Percentiles rank a stretch among this genome's conserved stretches.
These are phyloP conservation scores for Hecatera dysodea DNA, from an alignment of 2,888 invertebrate genomes.

Conservation along the genomic window DNA sequence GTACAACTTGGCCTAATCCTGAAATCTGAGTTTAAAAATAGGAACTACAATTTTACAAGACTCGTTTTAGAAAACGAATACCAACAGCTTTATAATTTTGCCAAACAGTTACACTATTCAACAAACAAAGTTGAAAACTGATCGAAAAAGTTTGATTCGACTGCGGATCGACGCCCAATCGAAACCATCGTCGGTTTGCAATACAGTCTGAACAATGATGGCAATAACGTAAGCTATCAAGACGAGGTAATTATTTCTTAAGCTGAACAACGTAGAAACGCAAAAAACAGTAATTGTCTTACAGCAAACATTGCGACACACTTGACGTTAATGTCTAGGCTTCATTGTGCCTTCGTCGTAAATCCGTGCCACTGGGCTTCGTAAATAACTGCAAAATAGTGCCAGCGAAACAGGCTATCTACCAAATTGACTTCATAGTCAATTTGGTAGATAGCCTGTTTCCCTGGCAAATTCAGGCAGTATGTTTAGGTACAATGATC, in stretches of 20 bases:
- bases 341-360: conserved; percentile 3
- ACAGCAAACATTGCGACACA: conserved; percentile 22
- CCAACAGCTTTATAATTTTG: background rate
- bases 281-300: conserved; percentile 13
- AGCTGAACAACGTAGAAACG: background rate
- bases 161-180: background rate
- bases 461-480: no score
- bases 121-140: background rate
- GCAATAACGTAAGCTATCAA: background rate
- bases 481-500: no score
- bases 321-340: background rate
- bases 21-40: background rate
- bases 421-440: no score
- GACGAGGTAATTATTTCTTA: conserved; percentile 5
- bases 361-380: conserved; percentile 9
- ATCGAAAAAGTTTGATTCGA: conserved; percentile 1
- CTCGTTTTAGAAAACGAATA: background rate
- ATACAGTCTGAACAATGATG: background rate
- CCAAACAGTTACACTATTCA: background rate
- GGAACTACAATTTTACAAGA: background rate
- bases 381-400: conserved; percentile 12
- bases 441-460: no score
- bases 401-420: background rate
- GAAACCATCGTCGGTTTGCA: background rate
- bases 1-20: no score